Conservation (phyloP, 1,140 invertebrate species). For the Ladona fulva region DNA sequence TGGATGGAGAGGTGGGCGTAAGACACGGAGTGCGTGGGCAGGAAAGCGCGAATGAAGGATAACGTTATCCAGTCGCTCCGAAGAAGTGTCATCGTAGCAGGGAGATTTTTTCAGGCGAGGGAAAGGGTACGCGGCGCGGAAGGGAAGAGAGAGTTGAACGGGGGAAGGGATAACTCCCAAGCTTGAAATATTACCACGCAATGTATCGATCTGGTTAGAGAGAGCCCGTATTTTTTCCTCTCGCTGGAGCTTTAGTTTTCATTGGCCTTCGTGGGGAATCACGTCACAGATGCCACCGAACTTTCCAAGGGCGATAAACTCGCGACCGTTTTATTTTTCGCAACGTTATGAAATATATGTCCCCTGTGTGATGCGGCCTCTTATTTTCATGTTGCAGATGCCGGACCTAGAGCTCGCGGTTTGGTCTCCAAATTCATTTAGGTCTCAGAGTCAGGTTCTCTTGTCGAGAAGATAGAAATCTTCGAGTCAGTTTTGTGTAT, state of each 20-base stretch:
- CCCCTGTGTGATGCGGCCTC: too few species aligned
- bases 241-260: background rate
- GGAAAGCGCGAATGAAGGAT: background rate
- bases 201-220: slow-evolving; percentile 4
- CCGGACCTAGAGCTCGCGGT: too few species aligned
- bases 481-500: too few species aligned
- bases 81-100: background rate
- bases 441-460: too few species aligned
- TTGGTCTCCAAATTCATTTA: too few species aligned
- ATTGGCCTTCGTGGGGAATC: background rate
- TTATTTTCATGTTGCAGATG: too few species aligned
- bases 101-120: background rate
- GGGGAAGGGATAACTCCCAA: background rate
- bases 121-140: background rate
- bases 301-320: background rate
- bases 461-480: too few species aligned
- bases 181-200: slow-evolving; percentile 3
- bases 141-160: background rate
- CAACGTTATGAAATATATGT: background rate
- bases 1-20: too few species aligned
- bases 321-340: background rate
- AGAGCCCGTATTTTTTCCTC: background rate
- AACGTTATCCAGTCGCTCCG: background rate
- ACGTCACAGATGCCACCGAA: background rate
- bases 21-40: background rate